Evolutionary conservation across 2,797 vertebrate species (phyloP).

Genomic region (Xenops minutus): DNA sequence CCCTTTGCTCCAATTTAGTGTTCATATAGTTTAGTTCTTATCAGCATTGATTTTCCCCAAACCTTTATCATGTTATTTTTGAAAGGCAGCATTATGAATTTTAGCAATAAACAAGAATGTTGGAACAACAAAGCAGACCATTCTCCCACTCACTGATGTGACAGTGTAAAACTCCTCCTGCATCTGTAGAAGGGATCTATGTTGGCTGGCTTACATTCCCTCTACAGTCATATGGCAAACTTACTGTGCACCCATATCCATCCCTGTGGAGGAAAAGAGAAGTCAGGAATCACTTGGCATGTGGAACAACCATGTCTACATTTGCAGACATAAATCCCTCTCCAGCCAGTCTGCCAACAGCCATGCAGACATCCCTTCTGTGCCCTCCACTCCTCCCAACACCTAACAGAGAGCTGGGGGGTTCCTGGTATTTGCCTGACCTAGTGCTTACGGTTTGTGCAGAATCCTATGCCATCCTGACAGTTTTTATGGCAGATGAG

Average conservation of each 20-base stretch:
- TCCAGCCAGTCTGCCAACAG: not conserved
- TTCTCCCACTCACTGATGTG: not conserved
- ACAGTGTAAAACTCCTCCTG: not conserved
- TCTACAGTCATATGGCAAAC: not conserved
- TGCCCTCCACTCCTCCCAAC: not conserved
- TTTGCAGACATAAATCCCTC: not conserved
- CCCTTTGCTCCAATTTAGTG: not conserved
- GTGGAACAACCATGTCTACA: not conserved
- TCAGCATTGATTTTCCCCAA: constrained; percentile 15
- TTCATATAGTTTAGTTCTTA: not conserved
- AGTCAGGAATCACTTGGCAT: not conserved
- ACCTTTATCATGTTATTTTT: constrained; percentile 18
- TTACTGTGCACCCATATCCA: not conserved
- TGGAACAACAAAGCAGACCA: not conserved
- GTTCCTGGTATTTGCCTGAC: not conserved
- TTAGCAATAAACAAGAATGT: not conserved
- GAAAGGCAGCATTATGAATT: constrained; percentile 7
- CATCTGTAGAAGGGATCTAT: not conserved
- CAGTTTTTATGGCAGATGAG: not conserved
- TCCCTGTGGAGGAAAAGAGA: not conserved
- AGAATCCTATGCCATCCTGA: not conserved
- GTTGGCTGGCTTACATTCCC: not conserved
- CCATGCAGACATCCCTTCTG: not conserved
- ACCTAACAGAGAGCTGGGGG: accelerated
- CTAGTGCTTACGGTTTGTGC: accelerated